Percentiles rank a stretch among this genome's conserved stretches.
These are phyloP conservation scores for Sphenodon punctatus DNA, from an alignment of 2,797 vertebrate species.

Conservation along the genomic window DNA sequence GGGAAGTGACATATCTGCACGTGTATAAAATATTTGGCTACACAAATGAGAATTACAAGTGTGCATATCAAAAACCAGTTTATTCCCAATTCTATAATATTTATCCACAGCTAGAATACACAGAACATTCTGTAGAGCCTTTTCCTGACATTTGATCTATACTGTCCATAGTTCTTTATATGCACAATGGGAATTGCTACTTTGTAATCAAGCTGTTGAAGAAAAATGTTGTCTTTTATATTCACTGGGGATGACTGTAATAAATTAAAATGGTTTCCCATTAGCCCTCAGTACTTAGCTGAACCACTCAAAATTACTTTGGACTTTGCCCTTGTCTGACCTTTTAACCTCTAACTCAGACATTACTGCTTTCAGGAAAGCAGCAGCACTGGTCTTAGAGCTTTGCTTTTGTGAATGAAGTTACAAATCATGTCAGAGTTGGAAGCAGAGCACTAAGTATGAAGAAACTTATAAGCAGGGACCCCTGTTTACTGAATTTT, in stretches of 20 bases:
- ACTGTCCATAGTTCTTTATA: conserved; percentile 51
- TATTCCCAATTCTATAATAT: not conserved
- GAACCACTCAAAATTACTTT: conserved; percentile 71
- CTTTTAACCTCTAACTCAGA: conserved; percentile 65
- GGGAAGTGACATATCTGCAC: not conserved
- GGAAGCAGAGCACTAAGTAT: not conserved
- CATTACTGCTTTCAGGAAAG: conserved; percentile 54
- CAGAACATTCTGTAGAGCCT: not conserved
- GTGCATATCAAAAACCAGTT: conserved; percentile 6
- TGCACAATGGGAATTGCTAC: conserved; percentile 69
- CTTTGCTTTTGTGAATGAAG: conserved; percentile 40
- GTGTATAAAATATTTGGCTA: not conserved
- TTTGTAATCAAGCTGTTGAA: conserved; percentile 68
- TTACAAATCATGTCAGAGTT: conserved; percentile 25
- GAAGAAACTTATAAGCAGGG: not conserved
- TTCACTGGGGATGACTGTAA: conserved; percentile 65
- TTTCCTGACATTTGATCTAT: conserved; percentile 57
- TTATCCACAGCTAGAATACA: not conserved
- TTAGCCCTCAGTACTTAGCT: conserved; percentile 64
- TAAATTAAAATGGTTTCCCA: conserved; percentile 73
- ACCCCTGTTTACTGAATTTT: too few relatives aligned
- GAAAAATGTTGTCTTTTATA: conserved; percentile 67
- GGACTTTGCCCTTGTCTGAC: conserved; percentile 71
- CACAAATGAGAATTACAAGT: conserved; percentile 1
- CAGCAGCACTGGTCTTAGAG: conserved; percentile 12